A percentile compares a stretch with the other conserved stretches of the same genome.
phyloP scores from a whole-genome alignment of 2,888 invertebrate species.

The Torymus tubicola region DNA sequence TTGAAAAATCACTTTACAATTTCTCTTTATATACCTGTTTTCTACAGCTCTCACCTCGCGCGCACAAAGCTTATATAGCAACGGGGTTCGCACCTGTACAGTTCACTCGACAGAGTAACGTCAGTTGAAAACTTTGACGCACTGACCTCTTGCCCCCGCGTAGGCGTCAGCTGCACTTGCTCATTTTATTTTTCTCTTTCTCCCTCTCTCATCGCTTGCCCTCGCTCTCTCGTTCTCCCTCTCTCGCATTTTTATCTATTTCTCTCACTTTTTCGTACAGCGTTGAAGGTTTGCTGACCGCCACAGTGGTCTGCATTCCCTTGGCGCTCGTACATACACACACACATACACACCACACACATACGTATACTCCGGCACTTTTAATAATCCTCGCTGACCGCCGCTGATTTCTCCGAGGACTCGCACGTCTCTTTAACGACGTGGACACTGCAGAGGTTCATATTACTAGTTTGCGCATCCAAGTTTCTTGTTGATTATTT shows the following conservation, averaged over 20 bases:
- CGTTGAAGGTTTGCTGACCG: not conserved
- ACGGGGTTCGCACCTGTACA: not conserved
- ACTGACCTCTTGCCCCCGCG: not conserved
- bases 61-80: not conserved
- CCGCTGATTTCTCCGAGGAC: slow-evolving; percentile 44
- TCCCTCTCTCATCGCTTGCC: not conserved
- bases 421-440: not conserved
- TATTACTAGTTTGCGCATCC: not conserved
- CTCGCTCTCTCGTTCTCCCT: not conserved
- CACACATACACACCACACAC: not conserved
- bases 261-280: not conserved
- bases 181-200: too few species aligned
- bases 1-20: slow-evolving; percentile 38
- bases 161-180: too few species aligned
- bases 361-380: not conserved
- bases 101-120: not conserved
- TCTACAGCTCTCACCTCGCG: not conserved
- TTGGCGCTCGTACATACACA: not conserved
- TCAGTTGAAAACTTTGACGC: slow-evolving; percentile 26
- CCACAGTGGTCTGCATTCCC: not conserved
- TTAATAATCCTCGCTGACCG: slow-evolving; percentile 12
- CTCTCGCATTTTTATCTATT: not conserved
- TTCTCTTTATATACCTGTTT: not conserved
- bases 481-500: too few species aligned
- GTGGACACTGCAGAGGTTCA: not conserved